These are phyloP conservation scores for Nannobrachium achirus DNA, from an alignment of 2,113 vertebrate species.

Conservation along the genomic window DNA sequence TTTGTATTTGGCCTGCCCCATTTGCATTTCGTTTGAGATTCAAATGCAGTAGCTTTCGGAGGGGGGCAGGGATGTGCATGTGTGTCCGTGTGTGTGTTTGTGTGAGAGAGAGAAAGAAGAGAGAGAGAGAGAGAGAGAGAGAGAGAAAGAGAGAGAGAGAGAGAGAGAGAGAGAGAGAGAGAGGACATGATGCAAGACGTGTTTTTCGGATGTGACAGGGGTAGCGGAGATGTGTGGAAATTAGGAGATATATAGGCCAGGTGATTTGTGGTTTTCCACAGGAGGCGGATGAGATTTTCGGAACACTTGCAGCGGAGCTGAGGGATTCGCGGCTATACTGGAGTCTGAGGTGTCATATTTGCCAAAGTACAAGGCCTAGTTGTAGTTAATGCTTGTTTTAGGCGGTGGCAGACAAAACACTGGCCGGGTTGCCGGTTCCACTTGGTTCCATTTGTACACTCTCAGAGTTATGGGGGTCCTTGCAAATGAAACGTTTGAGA, in stretches of 20 bases:
- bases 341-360: not conserved
- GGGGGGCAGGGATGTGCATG: not conserved
- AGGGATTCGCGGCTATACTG: not conserved
- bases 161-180: constrained; percentile 15
- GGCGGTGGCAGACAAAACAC: too few relatives aligned
- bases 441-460: too few relatives aligned
- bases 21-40: constrained; percentile 71
- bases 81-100: not conserved
- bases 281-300: constrained; percentile 9
- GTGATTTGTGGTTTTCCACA: constrained; percentile 6
- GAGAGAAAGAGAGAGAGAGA: constrained; percentile 7
- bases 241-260: constrained; percentile 3
- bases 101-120: constrained; percentile 4
- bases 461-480: too few relatives aligned
- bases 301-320: not conserved
- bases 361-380: not conserved
- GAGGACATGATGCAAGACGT: not conserved
- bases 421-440: too few relatives aligned
- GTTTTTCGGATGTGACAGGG: constrained; percentile 2
- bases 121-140: constrained; percentile 16
- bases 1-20: constrained; percentile 48
- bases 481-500: too few relatives aligned
- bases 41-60: constrained; percentile 42
- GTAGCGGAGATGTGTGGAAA: constrained; percentile 1
- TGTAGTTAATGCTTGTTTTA: not conserved